Conservation (phyloP, 2,113 vertebrate genomes). For the Aramus guarauna region DNA sequence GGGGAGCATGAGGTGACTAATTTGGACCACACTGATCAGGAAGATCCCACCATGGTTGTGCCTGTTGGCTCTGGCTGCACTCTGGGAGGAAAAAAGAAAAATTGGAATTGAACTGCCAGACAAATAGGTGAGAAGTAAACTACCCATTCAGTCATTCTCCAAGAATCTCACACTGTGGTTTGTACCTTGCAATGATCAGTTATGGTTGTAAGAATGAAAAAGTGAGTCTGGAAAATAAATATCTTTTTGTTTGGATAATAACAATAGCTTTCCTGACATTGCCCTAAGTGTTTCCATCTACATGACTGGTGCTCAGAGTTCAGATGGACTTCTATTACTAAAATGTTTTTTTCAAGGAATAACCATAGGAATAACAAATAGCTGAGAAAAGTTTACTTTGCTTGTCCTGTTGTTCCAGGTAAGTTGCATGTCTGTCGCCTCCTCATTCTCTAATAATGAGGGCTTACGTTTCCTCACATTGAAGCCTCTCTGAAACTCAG, state of each 20-base stretch:
- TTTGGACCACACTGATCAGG: background rate
- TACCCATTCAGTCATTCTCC: background rate
- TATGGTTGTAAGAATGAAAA: background rate
- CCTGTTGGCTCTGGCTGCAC: background rate
- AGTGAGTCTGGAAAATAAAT: background rate
- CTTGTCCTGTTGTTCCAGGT: background rate
- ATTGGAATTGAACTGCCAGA: background rate
- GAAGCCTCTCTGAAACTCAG: background rate
- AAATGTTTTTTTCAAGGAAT: background rate
- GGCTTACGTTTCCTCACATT: background rate
- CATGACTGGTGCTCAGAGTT: background rate
- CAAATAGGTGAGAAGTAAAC: background rate
- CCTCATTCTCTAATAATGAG: background rate
- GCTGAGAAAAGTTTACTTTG: background rate
- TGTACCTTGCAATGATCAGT: background rate
- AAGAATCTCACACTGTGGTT: background rate
- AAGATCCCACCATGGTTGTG: background rate
- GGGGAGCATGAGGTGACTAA: background rate
- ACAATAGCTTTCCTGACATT: background rate
- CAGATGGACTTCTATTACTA: background rate
- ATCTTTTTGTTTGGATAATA: background rate
- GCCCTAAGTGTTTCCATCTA: background rate
- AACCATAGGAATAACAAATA: background rate
- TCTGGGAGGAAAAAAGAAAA: background rate
- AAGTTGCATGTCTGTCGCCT: background rate